Conservation (phyloP, 2,797 vertebrate species). For the Varecia variegata region DNA sequence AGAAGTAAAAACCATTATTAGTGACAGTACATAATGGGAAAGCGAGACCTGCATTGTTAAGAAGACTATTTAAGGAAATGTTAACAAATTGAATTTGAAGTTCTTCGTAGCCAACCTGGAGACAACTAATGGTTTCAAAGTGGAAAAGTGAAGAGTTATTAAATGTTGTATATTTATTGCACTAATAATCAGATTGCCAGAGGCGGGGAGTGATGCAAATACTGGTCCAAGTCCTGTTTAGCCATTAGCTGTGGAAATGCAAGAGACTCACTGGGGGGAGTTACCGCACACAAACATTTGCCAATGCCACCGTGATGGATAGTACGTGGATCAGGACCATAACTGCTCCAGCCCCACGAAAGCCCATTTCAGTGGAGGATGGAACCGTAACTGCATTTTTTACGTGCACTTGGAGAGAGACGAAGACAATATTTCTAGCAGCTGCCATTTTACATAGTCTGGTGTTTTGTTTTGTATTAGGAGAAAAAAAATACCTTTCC, state of each 20-base stretch:
- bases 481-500: not conserved
- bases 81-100: slow-evolving; percentile 84
- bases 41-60: slow-evolving; percentile 77
- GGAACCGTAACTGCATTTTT: slow-evolving; percentile 82
- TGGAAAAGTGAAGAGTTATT: slow-evolving; percentile 84
- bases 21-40: slow-evolving; percentile 79
- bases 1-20: slow-evolving; percentile 82
- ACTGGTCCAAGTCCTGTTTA: slow-evolving; percentile 75
- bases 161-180: slow-evolving; percentile 85
- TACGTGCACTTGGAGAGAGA: slow-evolving; percentile 66
- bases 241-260: slow-evolving; percentile 78
- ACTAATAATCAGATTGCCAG: slow-evolving; percentile 85
- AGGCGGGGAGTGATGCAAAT: slow-evolving; percentile 84
- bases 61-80: slow-evolving; percentile 85
- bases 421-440: slow-evolving; percentile 77
- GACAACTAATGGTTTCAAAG: slow-evolving; percentile 84
- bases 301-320: slow-evolving; percentile 81
- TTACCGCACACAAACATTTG: slow-evolving; percentile 64
- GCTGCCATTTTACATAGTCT: slow-evolving; percentile 54
- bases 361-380: slow-evolving; percentile 79
- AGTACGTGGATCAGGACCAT: slow-evolving; percentile 74
- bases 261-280: slow-evolving; percentile 75
- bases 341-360: slow-evolving; percentile 79
- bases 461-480: slow-evolving; percentile 7
- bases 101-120: slow-evolving; percentile 83